phyloP scores from a whole-genome alignment of 2,888 invertebrate species.

The Phania funesta region DNA sequence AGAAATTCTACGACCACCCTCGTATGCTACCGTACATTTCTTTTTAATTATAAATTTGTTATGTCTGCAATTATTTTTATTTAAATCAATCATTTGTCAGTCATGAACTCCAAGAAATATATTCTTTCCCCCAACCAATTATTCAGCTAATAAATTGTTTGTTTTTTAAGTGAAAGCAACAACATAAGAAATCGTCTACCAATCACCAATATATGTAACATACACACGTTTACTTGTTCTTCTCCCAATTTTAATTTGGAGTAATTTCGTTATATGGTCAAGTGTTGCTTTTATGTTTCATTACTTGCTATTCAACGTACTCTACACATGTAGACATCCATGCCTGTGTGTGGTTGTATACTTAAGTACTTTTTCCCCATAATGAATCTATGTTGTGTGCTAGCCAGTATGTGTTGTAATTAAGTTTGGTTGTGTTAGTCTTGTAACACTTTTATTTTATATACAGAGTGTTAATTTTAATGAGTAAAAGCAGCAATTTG shows the following conservation, averaged over 20 bases:
- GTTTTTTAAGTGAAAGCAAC: too few relatives aligned
- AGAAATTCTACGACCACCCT: too few relatives aligned
- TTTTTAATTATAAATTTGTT: too few relatives aligned
- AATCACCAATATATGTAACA: too few relatives aligned
- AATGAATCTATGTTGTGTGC: neutral
- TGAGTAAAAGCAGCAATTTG: constrained; percentile 19
- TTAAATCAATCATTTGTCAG: too few relatives aligned
- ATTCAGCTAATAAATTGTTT: too few relatives aligned
- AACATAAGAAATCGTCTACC: too few relatives aligned
- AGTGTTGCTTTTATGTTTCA: constrained; percentile 40
- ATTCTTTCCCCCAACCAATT: too few relatives aligned
- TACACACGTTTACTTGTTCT: too few relatives aligned
- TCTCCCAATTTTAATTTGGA: constrained; percentile 5
- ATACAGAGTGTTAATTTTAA: constrained; percentile 39
- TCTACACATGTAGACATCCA: neutral
- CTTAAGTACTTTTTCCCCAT: neutral
- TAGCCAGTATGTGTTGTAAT: neutral
- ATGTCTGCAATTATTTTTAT: too few relatives aligned
- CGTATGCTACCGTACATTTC: too few relatives aligned
- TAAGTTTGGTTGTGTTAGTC: constrained; percentile 13
- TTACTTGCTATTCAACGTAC: neutral
- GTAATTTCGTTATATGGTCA: constrained; percentile 37
- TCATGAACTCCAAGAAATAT: too few relatives aligned
- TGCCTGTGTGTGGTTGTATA: neutral
- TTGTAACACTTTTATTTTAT: constrained; percentile 7